A percentile compares a stretch with the other conserved stretches of the same genome.
phyloP scores from a whole-genome alignment of 2,797 vertebrate species.

The Falco concolor region DNA sequence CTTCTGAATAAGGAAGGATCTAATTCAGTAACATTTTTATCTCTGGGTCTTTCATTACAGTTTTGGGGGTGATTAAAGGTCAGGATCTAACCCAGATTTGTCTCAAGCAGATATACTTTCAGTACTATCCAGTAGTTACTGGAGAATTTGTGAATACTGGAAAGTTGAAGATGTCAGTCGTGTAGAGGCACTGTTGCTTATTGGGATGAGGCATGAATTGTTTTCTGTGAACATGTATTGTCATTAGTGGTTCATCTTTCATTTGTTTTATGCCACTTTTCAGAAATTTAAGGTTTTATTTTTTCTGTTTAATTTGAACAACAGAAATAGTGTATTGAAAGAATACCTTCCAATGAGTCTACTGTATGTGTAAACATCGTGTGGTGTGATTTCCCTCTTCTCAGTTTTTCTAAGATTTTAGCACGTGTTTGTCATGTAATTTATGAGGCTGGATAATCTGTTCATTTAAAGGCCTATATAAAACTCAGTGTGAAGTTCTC shows the following conservation, averaged over 20 bases:
- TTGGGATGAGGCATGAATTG: neutral
- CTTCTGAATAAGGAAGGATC: neutral
- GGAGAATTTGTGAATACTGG: neutral
- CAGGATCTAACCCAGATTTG: neutral
- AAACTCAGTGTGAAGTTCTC: neutral
- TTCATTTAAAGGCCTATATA: neutral
- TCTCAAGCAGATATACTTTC: neutral
- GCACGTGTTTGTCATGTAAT: neutral
- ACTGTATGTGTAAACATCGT: neutral
- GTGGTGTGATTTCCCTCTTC: neutral
- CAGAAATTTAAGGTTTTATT: neutral
- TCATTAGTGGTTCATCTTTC: neutral
- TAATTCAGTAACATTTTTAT: neutral
- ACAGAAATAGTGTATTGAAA: neutral
- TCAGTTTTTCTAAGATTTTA: neutral
- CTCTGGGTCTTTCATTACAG: neutral
- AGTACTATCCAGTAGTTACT: neutral
- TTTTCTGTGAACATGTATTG: neutral
- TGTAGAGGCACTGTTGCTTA: neutral
- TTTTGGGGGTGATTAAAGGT: neutral
- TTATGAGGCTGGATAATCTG: neutral
- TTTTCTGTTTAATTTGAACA: neutral
- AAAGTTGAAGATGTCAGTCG: neutral
- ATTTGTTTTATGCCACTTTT: neutral
- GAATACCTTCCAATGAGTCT: neutral